A percentile compares a stretch with the other conserved stretches of the same genome.
Evolutionary conservation across 2,797 vertebrate species (phyloP).

Genomic region (Poecilia gillii): DNA sequence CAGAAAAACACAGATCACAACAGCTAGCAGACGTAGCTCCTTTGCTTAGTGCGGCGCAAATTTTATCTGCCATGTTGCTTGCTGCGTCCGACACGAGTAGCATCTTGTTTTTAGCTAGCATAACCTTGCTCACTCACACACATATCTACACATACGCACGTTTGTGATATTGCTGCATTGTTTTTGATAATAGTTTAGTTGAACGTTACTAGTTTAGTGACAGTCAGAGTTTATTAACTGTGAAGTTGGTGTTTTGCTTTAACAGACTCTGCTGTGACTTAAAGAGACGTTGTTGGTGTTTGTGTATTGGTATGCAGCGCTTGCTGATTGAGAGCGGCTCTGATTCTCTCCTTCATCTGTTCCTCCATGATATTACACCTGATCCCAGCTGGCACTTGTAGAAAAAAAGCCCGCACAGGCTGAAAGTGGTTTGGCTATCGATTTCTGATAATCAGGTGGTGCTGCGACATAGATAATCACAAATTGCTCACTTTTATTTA

Average conservation of each 20-base stretch:
- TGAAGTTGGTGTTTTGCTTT: background rate
- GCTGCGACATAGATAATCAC: background rate
- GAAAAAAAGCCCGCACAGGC: background rate
- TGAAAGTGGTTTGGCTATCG: background rate
- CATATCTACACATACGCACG: background rate
- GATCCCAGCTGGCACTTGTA: background rate
- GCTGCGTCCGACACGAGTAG: background rate
- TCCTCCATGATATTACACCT: background rate
- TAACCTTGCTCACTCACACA: background rate
- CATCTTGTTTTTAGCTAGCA: background rate
- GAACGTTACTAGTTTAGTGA: background rate
- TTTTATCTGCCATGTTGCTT: background rate
- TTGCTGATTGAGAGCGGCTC: background rate
- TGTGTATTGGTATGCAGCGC: background rate
- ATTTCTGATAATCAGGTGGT: background rate
- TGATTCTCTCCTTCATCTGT: background rate
- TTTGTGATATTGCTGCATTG: background rate
- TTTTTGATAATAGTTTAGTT: background rate
- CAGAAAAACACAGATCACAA: too few relatives aligned
- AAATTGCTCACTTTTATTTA: background rate
- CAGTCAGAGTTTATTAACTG: background rate
- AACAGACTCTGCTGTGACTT: background rate
- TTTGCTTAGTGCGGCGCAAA: background rate
- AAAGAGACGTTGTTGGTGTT: background rate
- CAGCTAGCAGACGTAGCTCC: background rate